These are phyloP conservation scores for Raillietiella orientalis DNA, from an alignment of 2,888 invertebrate species.

Conservation along the genomic window DNA sequence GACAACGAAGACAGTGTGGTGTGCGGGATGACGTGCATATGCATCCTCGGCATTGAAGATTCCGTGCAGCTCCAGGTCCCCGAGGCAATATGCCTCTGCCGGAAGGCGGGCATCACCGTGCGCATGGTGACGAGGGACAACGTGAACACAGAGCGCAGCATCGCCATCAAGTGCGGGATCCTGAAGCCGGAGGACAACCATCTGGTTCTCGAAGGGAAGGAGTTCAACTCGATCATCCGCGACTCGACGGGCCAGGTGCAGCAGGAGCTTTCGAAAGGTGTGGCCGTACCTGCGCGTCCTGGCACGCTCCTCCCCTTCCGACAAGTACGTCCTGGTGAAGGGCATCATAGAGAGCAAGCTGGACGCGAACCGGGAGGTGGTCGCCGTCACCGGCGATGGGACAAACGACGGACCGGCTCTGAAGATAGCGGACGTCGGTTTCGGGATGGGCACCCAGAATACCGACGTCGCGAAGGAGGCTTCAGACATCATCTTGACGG, in stretches of 20 bases:
- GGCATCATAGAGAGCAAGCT: conserved; percentile 91
- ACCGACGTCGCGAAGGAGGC: conserved; percentile 99
- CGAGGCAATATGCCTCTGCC: conserved; percentile 80
- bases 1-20: conserved; percentile 84
- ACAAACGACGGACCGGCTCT: conserved; percentile 93
- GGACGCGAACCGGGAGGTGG: conserved; percentile 69
- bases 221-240: conserved; percentile 73
- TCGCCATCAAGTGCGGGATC: conserved; percentile 90
- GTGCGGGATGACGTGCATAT: conserved; percentile 69
- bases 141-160: conserved; percentile 90
- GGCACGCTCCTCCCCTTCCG: conserved; percentile 87
- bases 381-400: conserved; percentile 93
- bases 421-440: conserved; percentile 94
- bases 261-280: too few species aligned
- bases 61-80: conserved; percentile 85
- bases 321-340: conserved; percentile 90
- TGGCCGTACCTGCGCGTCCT: conserved; percentile 88
- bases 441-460: conserved; percentile 88
- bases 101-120: conserved; percentile 90
- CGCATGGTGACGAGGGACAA: conserved; percentile 99
- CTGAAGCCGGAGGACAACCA: conserved; percentile 76
- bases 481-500: conserved; percentile 92
- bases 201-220: conserved; percentile 82
- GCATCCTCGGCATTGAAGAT: conserved; percentile 94
- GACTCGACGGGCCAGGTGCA: conserved; percentile 58